Conservation (phyloP, 2,113 vertebrate species). For the Lophius piscatorius region DNA sequence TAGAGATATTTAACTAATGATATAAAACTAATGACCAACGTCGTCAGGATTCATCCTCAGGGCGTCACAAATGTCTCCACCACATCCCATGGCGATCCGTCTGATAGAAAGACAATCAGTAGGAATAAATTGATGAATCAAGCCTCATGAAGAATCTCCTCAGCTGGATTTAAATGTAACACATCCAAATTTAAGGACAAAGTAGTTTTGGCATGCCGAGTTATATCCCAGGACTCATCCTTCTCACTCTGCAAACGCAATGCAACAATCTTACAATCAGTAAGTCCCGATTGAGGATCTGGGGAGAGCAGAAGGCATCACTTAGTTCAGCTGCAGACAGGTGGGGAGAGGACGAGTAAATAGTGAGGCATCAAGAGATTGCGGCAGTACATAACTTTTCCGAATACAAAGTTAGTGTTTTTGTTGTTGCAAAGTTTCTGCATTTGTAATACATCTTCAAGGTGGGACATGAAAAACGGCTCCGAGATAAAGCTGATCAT, state of each 20-base stretch:
- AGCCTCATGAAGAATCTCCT: too few species aligned
- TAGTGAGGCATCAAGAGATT: slow-evolving; percentile 22
- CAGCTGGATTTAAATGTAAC: too few species aligned
- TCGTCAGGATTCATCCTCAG: too few species aligned
- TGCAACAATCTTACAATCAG: background rate
- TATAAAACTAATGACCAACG: background rate
- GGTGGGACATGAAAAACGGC: background rate
- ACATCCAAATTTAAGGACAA: too few species aligned
- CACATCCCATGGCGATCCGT: background rate
- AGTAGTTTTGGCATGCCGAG: too few species aligned
- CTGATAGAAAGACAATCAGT: too few species aligned
- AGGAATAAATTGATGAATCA: too few species aligned
- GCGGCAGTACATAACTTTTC: slow-evolving; percentile 33
- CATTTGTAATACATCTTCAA: background rate
- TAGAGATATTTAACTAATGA: too few species aligned
- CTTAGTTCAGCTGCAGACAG: slow-evolving; percentile 19
- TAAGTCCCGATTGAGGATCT: slow-evolving; percentile 1
- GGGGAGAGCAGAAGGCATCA: slow-evolving; percentile 16
- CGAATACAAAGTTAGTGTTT: background rate
- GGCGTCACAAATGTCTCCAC: background rate
- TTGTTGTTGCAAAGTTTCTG: background rate
- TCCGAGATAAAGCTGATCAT: background rate
- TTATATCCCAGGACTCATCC: too few species aligned
- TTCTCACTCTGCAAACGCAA: too few species aligned
- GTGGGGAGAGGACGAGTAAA: slow-evolving; percentile 37